Evolutionary conservation across 2,888 invertebrate genomes (phyloP), one percentile per base, ranked within the genome.

Genomic region (Tortricodes alternella): DNA sequence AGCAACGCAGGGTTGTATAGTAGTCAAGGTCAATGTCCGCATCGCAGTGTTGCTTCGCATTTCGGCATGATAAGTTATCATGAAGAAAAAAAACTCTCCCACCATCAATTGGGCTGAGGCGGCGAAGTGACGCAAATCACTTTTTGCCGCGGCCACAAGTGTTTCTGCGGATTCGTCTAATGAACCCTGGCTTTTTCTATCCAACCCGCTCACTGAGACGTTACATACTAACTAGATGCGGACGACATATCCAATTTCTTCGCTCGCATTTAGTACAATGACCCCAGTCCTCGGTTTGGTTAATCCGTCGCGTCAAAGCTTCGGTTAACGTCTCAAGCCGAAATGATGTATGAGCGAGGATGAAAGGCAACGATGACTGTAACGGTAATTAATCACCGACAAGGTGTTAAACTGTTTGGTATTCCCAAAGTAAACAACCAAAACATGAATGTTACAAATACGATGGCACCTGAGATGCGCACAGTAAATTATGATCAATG

Each of bases 11-110:
- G n/a, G n/a, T n/a, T 73, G 78, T 85, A 83, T 82, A 87, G 77
- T 76, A 73, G 67, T 67, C 76, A 82, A 82, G 89, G 89, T 90
- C 89, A 89, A 87, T 68, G 90, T 78, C 85, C 89, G 60, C 70
- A 53, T 46, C 55, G 52, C 61, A 53, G 71, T 74, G 80, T 75
- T 78, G 76, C 77, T 76, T 78, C 76, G 73, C 74, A 82, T 83
- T 85, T 83, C 78, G 79, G 83, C 83, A n/a, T n/a, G n/a, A n/a
- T n/a, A 82, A 83, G 78, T 80, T 78, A 78, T 78, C 76, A 78
- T 68, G 69, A 78, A 81, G 85, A 83, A 84, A 80, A 83, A 85
- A 78, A 71, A 70, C 71, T 73, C 75, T 76, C 74, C 76, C 76
- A 76, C 75, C 76, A 76, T 74, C 65, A 62, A 75, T 71, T 63